These are phyloP conservation scores for Nibea albiflora DNA, from an alignment of 2,113 vertebrate genomes.

Conservation along the genomic window DNA sequence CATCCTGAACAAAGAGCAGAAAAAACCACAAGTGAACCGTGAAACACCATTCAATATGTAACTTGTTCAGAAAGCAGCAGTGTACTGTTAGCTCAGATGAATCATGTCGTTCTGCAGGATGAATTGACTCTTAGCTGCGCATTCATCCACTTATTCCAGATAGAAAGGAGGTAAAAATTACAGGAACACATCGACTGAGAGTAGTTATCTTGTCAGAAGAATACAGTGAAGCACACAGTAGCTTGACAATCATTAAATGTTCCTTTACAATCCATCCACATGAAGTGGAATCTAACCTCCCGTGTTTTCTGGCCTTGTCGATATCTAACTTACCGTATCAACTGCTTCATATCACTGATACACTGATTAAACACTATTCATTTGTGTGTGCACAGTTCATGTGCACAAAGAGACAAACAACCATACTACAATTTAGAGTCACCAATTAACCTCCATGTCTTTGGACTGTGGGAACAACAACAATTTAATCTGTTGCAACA, in stretches of 20 bases:
- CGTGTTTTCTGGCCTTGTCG: background rate
- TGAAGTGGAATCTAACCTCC: background rate
- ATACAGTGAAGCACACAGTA: background rate
- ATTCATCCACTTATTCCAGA: conserved; percentile 17
- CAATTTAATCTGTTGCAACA: too few species aligned
- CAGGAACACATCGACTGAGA: background rate
- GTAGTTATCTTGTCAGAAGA: background rate
- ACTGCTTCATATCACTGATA: background rate
- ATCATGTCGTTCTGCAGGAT: conserved; percentile 11
- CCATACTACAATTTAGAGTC: too few species aligned
- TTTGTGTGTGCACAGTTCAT: too few species aligned
- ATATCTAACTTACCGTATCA: background rate
- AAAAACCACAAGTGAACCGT: conserved; percentile 2
- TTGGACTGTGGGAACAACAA: too few species aligned
- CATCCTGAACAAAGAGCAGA: conserved; percentile 16
- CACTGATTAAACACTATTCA: too few species aligned
- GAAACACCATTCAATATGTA: conserved; percentile 21
- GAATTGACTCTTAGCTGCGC: conserved; percentile 6
- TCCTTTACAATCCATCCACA: background rate
- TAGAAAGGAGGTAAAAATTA: conserved; percentile 7
- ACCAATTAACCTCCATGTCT: too few species aligned
- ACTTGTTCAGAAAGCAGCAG: background rate
- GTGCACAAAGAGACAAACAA: too few species aligned
- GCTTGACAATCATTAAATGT: background rate
- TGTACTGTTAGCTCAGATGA: conserved; percentile 3